A percentile compares a stretch with the other conserved stretches of the same genome.
phyloP scores from a whole-genome alignment of 2,888 invertebrate species.

The Helleia helle region DNA sequence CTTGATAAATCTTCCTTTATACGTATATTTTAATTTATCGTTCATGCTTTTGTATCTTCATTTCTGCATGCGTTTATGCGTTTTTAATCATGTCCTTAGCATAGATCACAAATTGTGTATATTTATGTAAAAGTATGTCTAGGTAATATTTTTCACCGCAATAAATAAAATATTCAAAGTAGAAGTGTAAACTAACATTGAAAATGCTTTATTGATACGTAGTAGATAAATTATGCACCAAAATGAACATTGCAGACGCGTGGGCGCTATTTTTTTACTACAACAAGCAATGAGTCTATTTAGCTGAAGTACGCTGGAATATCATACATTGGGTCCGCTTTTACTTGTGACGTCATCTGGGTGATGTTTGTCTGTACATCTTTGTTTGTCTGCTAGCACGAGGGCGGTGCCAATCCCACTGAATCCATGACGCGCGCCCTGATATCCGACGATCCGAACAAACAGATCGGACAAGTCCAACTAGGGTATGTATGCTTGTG shows the following conservation, averaged over 20 bases:
- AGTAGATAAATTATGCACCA: conserved; percentile 32
- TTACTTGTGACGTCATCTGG: conserved; percentile 45
- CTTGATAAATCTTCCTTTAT: conserved; percentile 28
- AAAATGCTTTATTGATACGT: conserved; percentile 36
- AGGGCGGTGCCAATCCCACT: conserved; percentile 92
- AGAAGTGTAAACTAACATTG: conserved; percentile 56
- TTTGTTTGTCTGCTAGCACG: conserved; percentile 86
- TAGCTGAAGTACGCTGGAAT: conserved; percentile 29
- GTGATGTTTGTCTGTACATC: conserved; percentile 60
- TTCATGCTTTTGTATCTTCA: conserved; percentile 62
- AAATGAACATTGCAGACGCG: conserved; percentile 32
- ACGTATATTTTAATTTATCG: conserved; percentile 35
- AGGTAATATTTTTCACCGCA: conserved; percentile 26
- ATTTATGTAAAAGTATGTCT: conserved; percentile 8
- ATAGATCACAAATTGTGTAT: conserved; percentile 25
- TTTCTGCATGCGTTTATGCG: conserved; percentile 62
- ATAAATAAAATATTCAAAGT: conserved; percentile 22
- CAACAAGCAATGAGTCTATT: conserved; percentile 52
- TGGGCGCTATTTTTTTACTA: conserved; percentile 71
- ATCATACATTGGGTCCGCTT: conserved; percentile 26
- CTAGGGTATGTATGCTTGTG: conserved; percentile 89
- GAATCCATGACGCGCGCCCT: conserved; percentile 97
- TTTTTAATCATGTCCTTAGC: conserved; percentile 51
- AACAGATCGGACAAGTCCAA: conserved; percentile 93
- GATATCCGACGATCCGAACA: conserved; percentile 94